Conservation (phyloP, 1,140 invertebrate genomes). For the Alviniconcha marisindica region DNA sequence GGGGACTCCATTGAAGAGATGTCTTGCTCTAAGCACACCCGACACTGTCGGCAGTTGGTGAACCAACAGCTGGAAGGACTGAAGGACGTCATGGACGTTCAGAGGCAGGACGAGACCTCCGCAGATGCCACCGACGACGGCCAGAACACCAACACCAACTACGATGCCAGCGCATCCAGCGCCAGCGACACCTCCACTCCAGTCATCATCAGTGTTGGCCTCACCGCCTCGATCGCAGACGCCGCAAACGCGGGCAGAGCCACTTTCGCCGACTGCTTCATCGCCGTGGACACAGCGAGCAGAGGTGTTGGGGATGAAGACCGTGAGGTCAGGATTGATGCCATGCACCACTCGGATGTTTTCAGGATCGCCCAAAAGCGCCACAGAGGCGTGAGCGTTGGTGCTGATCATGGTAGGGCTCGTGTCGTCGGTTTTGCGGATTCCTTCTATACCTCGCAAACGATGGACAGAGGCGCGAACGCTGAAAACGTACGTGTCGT, state of each 20-base stretch:
- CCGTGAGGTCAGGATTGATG: not conserved
- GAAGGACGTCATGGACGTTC: not conserved
- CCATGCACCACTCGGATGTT: not conserved
- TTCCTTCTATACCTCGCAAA: too few species aligned
- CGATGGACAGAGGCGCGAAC: too few species aligned
- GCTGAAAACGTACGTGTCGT: too few species aligned
- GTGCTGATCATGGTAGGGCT: not conserved
- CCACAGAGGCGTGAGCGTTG: not conserved
- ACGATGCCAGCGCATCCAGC: not conserved
- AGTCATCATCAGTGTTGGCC: not conserved
- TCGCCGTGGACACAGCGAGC: not conserved
- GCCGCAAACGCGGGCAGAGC: too few species aligned
- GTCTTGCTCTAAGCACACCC: too few species aligned
- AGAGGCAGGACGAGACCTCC: not conserved
- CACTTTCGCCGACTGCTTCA: not conserved
- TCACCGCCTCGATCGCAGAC: too few species aligned
- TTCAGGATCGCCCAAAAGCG: not conserved
- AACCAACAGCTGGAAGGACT: not conserved
- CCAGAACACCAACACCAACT: conserved; percentile 3
- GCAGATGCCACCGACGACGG: not conserved
- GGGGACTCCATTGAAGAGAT: too few species aligned
- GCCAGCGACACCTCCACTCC: not conserved
- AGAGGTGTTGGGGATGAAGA: too few species aligned
- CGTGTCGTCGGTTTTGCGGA: too few species aligned
- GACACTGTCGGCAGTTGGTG: not conserved